phyloP scores from a whole-genome alignment of 1,140 invertebrate species.

The Aradophagus sp. region DNA sequence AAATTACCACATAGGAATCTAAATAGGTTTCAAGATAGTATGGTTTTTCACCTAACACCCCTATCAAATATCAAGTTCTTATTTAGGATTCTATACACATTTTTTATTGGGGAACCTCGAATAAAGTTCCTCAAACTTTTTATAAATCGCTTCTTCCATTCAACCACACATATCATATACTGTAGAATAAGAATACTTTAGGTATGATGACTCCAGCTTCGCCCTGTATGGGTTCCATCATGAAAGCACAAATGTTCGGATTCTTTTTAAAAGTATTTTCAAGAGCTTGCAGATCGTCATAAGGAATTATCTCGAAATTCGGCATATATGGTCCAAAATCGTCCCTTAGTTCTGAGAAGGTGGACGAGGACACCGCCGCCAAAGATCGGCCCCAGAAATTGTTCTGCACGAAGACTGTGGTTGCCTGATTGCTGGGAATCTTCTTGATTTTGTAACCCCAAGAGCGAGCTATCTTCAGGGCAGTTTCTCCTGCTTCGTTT shows the following conservation, averaged over 20 bases:
- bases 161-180: too few species aligned
- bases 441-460: slow-evolving; percentile 89
- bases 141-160: too few species aligned
- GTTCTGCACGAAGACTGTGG: slow-evolving; percentile 83
- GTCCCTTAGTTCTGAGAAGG: slow-evolving; percentile 80
- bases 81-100: too few species aligned
- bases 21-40: too few species aligned
- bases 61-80: too few species aligned
- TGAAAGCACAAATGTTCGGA: slow-evolving; percentile 80
- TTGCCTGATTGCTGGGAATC: slow-evolving; percentile 82
- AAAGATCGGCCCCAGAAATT: slow-evolving; percentile 91
- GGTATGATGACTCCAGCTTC: slow-evolving; percentile 88
- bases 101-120: too few species aligned
- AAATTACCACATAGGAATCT: too few species aligned
- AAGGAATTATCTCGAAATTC: slow-evolving; percentile 83
- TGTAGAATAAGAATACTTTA: too few species aligned
- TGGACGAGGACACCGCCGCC: slow-evolving; percentile 86
- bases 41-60: too few species aligned
- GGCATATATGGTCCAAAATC: slow-evolving; percentile 89
- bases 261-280: slow-evolving; percentile 34
- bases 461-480: slow-evolving; percentile 83
- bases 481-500: slow-evolving; percentile 87
- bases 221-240: slow-evolving; percentile 91
- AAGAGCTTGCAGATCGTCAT: slow-evolving; percentile 61
- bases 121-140: too few species aligned